Base-by-base conservation (phyloP, 2,888 invertebrate species). In the Augiades crinisus region DNA sequence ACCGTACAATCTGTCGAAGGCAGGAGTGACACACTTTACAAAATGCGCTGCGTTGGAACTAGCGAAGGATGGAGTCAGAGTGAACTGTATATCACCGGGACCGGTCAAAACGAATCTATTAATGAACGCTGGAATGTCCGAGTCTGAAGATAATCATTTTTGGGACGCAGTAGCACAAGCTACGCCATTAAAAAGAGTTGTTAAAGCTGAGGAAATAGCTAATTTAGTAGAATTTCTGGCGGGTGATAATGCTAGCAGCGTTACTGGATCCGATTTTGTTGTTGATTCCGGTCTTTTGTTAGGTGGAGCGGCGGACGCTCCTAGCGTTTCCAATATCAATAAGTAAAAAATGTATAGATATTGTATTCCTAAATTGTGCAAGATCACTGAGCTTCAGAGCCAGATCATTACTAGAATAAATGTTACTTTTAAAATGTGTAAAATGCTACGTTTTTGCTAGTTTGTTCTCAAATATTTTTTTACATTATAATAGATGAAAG, bases 71-170 rank as follows among this genome's bases (percentile, higher is more conserved):
- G 61, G 60, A 10, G 54, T 61, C 0, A 34, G 61, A 22, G 59
- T n/a, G n/a, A n/a, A n/a, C n/a, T n/a, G n/a, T n/a, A n/a, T n/a
- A n/a, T n/a, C n/a, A n/a, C n/a, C n/a, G 7, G 63, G 63, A 8
- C 58, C 58, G 1, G 58, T 58, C 5, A 60, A 36, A 16, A 60
- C 61, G 1, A 53, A 60, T 37, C 45, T 63, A 24, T 8, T 58
- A 0, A 37, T 45, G 16, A 60, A 91, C 76, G 95, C 33, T 2
- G 61, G 54, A 2, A 8, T 40, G 95, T 74, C 83, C 96, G 56
- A 94, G 95, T 62, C 91, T 3, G 27, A 40, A 7, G 37, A 31
- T 5, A n/a, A 46, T 6, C 12, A 8, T 2, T 5, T 37, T 21
- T 59, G 50, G 56, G 38, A 56, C n/a, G n/a, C n/a, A n/a, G n/a